Percentiles rank a stretch among this genome's conserved stretches.
Conservation (phyloP, 2,113 vertebrate genomes). For the Cranoglanis bouderius region DNA sequence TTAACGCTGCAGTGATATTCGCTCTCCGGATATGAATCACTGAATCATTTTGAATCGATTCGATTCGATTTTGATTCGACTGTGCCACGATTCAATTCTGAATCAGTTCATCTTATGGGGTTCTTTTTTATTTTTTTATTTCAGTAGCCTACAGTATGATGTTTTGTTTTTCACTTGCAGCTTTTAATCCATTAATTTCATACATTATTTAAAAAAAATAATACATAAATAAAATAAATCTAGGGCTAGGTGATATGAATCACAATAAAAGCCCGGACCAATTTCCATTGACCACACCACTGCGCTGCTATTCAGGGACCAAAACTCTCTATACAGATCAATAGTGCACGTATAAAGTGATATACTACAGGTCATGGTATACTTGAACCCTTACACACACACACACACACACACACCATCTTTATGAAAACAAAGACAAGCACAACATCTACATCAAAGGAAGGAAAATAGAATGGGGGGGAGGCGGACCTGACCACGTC, state of each 20-base stretch:
- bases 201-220: not conserved
- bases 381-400: not conserved
- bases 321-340: not conserved
- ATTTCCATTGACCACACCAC: not conserved
- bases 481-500: too few species aligned
- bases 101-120: not conserved
- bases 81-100: not conserved
- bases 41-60: not conserved
- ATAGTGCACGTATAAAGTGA: slow-evolving; percentile 8
- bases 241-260: not conserved
- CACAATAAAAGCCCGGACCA: not conserved
- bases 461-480: not conserved
- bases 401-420: not conserved
- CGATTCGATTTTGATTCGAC: not conserved
- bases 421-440: not conserved
- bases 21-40: not conserved
- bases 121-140: not conserved
- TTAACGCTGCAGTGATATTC: too few species aligned
- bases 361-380: not conserved
- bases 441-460: too few species aligned
- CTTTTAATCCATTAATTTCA: not conserved
- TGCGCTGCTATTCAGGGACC: not conserved
- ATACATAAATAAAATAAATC: not conserved
- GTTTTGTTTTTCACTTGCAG: not conserved
- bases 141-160: not conserved